Evolutionary conservation across 2,797 vertebrate species (phyloP), one percentile per base, ranked within the genome.

Genomic region (Tachyglossus aculeatus): DNA sequence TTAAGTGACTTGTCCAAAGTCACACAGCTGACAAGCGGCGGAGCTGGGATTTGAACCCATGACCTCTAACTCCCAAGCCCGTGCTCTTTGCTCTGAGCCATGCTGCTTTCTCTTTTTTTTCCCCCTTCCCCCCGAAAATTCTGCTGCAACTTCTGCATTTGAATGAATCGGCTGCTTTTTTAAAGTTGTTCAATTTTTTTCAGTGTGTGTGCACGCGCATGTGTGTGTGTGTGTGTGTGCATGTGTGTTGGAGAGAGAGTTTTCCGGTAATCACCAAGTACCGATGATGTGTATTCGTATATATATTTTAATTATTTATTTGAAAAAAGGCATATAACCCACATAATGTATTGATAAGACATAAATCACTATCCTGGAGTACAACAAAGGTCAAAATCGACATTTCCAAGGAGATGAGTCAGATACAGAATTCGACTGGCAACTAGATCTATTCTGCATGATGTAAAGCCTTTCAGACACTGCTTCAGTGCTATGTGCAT

Each of bases 401-500:
- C 80, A 86, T 68, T 83, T 83, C 58, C 64, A 83, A 87, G 59
- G 79, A 83, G 27, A 27, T 19, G 69, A 71, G 78, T 52, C 64
- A 80, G 31, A 86, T 51, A 54, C 11, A 57, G 22, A 69, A 89
- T 77, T 69, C 74, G 85, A 73, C 32, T 87, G 68, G 82, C 39
- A n/a, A 81, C 79, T 88, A 66, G 79, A 87, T 90, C 76, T 78
- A 76, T 73, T 86, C 73, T 75, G 72, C 45, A 77, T 72, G 39
- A 73, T 51, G 82, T 4, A 3, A 84, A 89, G 52, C 59, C 67
- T 87, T 80, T 74, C 52, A 78, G 76, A 80, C 76, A 84, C 59
- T 85, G 78, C 88, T 89, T 88, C 81, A 66, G 25, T 63, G 68
- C 63, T 83, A 80, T 80, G 74, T 68, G 83, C 79, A 89, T 89